Evolutionary conservation across 2,797 vertebrate species (phyloP), one percentile per base, ranked within the genome.

Genomic region (Phataginus tricuspis): DNA sequence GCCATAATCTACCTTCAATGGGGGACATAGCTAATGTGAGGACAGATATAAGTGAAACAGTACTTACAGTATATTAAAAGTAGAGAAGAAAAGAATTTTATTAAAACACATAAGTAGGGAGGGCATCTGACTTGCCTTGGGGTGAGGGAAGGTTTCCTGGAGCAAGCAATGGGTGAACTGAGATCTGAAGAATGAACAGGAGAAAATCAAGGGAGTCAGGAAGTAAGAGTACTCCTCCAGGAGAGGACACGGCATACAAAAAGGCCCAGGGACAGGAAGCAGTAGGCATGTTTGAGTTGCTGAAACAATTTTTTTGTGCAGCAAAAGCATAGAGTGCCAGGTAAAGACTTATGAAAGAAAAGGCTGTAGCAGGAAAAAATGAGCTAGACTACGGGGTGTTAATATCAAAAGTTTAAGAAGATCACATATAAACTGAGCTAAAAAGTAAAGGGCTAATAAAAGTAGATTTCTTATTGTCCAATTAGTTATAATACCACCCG

Each of bases 401-500:
- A 87, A 39, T 84, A 75, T 95, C 42, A 86, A 78, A 64, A 78
- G 74, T 85, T 84, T 68, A 84, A 66, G 39, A 97, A 66, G 49
- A 7, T 90, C 39, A 83, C 34, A 53, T 91, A 37, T 23, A 92
- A 84, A 86, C 25, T 37, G 49, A 93, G 53, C 13, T 86, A 75
- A 91, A 88, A 49, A 42, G 39, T 23, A 23, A 69, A 95, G 29
- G 45, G 16, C 74, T n/a, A 64, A 78, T 69, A 92, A 86, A 93
- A 95, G 69, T 63, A 79, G 18, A n/a, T 80, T 90, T 84, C 39
- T 86, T 79, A 72, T 37, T 88, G 37, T 51, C 27, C 57, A 64
- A 69, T 84, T 75, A 80, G 82, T 95, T 93, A 84, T 89, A 86
- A 94, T 57, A 84, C 19, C 64, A 92, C 15, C 49, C 55, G 91